Base-by-base conservation (phyloP, 2,797 vertebrate species). In the Sebastes trivittatus region DNA sequence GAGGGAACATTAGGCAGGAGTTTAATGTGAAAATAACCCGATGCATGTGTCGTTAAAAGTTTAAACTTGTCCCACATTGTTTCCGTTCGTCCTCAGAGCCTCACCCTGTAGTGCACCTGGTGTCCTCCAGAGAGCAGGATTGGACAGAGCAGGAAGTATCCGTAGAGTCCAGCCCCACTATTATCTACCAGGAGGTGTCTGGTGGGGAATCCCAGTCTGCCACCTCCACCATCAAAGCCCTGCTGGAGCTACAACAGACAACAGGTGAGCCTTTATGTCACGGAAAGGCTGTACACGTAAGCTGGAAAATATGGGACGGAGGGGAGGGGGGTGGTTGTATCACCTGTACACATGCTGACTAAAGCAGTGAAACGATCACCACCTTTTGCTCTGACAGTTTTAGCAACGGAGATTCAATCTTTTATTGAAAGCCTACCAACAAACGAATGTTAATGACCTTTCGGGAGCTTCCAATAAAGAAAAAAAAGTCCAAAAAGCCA, bases 101-200 rank as follows among this genome's bases (percentile, higher is more conserved):
- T 63, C 98, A 97, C 89, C 94, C 97, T 76, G 97, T 98, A 77
- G 97, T 99, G 78, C 98, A 99, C 27, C 92, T 99, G 78, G 96
- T 99, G 84, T 96, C 98, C 92, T 97, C 97, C 86, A 97, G 98
- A 77, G 97, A 97, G 94, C 97, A 98, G 84, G 98, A 99, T 77
- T 99, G 98, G 98, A 95, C 97, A 3, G 98, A 99, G 80, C 98
- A 99, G 85, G 98, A 99, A 93, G 97, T 99, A 58, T 94, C 97
- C 1, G 96, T 99, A 93, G 98, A 99, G 86, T 96, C 97, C 46
- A 96, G 95, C 71, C 97, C 98, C 3, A 88, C 93, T 0, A 97
- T 99, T 58, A 98, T 99, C 92, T 99, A 99, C 91, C 98, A 99
- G 90, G 98, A 99, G 22, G 95, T 98, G 74, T 95, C 96, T 18